Evolutionary conservation across 1,140 invertebrate species (phyloP).

Genomic region (Drosophila navojoa): DNA sequence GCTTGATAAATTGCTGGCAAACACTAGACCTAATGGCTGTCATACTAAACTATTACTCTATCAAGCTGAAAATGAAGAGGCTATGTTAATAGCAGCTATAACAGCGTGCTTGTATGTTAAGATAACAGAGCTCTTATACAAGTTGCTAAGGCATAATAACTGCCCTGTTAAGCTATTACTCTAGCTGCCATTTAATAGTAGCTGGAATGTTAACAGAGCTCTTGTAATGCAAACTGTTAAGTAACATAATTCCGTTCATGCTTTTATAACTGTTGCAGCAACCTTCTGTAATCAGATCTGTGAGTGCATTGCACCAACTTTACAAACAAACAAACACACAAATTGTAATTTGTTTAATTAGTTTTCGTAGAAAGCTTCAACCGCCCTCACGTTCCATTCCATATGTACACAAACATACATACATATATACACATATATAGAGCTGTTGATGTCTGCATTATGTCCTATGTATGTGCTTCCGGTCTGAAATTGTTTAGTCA

Average conservation of each 20-base stretch:
- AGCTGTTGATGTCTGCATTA: constrained; percentile 8
- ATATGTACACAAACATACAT: neutral
- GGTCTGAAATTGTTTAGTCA: constrained; percentile 40
- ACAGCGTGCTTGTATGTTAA: neutral
- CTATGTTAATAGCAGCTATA: neutral
- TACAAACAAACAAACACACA: constrained; percentile 14
- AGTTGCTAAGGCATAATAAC: neutral
- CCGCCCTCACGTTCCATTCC: neutral
- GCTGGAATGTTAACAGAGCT: neutral
- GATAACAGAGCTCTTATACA: neutral
- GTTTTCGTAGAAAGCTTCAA: constrained; percentile 62
- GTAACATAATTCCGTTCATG: no score
- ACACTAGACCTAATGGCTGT: neutral
- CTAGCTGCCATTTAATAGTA: no score
- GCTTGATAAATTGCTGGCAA: constrained; percentile 34
- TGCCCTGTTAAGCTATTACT: no score
- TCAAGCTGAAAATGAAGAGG: no score
- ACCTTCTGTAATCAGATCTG: constrained; percentile 58
- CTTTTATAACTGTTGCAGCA: neutral
- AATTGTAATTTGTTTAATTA: constrained; percentile 78
- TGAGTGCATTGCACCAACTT: constrained; percentile 54
- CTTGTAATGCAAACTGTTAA: neutral
- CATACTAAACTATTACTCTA: no score
- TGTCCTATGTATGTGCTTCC: constrained; percentile 35
- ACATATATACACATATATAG: neutral